Conservation (phyloP, 2,888 invertebrate genomes). For the Lasius fuliginosus region DNA sequence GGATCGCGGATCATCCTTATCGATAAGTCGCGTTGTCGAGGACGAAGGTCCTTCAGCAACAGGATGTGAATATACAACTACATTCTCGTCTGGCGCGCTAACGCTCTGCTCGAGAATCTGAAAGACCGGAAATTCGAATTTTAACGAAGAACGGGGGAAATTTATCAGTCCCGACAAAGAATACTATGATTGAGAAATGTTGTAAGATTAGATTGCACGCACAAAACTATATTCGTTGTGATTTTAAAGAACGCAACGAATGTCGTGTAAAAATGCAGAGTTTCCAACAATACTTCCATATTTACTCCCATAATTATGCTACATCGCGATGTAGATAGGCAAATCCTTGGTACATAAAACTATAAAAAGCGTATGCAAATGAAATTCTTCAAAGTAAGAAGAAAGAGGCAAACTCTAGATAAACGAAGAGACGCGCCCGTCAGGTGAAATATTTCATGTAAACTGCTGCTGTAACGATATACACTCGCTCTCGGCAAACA, state of each 20-base stretch:
- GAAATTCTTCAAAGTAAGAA: conserved; percentile 48
- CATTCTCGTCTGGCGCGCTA: conserved; percentile 71
- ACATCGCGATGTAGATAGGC: conserved; percentile 47
- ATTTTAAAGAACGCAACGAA: conserved; percentile 11
- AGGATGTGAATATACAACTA: conserved; percentile 72
- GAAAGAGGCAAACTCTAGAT: conserved; percentile 27
- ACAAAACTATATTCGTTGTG: not conserved
- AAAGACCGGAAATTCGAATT: not conserved
- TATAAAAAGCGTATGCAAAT: conserved; percentile 49
- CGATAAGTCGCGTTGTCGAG: conserved; percentile 85
- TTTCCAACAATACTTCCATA: conserved; percentile 35
- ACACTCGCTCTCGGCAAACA: conserved; percentile 42
- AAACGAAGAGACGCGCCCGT: conserved; percentile 33
- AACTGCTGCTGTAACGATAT: conserved; percentile 50
- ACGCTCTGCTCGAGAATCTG: conserved; percentile 77
- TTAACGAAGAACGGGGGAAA: not conserved
- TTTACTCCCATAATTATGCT: conserved; percentile 21
- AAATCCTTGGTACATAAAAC: conserved; percentile 41
- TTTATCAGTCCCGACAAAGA: not conserved
- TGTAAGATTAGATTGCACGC: not conserved
- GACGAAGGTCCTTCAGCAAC: conserved; percentile 66
- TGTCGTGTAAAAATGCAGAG: conserved; percentile 15
- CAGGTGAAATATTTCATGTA: conserved; percentile 45
- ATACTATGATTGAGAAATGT: not conserved
- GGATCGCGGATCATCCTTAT: conserved; percentile 89